Base-by-base conservation (phyloP, 2,113 vertebrate species). In the Tragelaphus buxtoni region DNA sequence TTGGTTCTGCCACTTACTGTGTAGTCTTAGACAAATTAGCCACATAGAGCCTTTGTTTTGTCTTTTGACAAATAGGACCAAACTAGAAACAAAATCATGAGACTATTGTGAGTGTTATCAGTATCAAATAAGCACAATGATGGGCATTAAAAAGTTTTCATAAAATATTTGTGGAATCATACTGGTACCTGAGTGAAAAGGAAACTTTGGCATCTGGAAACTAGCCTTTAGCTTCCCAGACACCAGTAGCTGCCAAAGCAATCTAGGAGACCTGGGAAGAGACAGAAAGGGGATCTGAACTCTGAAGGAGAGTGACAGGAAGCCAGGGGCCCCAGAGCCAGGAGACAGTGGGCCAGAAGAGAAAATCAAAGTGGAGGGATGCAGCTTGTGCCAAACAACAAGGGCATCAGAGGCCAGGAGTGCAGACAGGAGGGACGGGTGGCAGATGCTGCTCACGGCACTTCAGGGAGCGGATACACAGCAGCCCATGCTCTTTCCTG, bases 401-500 rank as follows among this genome's bases (percentile, higher is more conserved):
- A 89, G 87, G 87, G 55, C 47, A 18, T 28, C 39, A 16, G 20
- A 4, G 72, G 90, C 91, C 90, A 82, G 90, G 76, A 45, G 82
- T 12, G 82, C 51, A 55, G 80, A 6, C 35, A 5, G 87, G 61
- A 91, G 90, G 26, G 45, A 84, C 35, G 76, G 39, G 55, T 42
- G 63, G 69, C 80, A 51, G 89, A n/a, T 35, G 56, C 58, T 61
- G 76, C 20, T 95, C 69, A n/a, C 0, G 47, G 82, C n/a, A 10
- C 47, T 30, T 93, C 8, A 88, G 97, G 49, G 7, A 86, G 96
- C 98, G 97, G 97, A 97, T 93, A 89, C 91, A 91, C 77, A 96
- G 92, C 97, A 97, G 92, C 97, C 95, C 93, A 87, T 93, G 20
- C 98, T 98, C 97, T 98, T 98, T 98, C 97, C 98, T 98, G 97